phyloP scores from a whole-genome alignment of 2,113 vertebrate species.

The Arothron firmamentum region DNA sequence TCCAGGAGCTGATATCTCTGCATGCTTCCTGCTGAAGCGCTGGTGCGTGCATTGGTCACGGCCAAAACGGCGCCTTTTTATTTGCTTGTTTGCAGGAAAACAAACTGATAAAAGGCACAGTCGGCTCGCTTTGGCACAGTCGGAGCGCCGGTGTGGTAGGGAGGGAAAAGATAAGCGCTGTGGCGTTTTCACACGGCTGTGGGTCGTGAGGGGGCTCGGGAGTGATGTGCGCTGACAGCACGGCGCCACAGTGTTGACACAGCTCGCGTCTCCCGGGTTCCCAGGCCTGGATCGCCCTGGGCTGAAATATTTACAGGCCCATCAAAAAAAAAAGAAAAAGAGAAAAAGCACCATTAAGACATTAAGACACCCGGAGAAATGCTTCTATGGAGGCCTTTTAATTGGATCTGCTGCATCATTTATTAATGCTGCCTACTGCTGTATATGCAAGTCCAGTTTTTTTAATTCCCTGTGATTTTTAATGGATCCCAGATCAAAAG shows the following conservation, averaged over 20 bases:
- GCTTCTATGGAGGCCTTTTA: slow-evolving; percentile 64
- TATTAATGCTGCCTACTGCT: slow-evolving; percentile 67
- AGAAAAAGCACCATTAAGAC: slow-evolving; percentile 45
- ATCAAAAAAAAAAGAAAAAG: slow-evolving; percentile 43
- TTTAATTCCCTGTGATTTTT: slow-evolving; percentile 66
- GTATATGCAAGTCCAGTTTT: slow-evolving; percentile 64
- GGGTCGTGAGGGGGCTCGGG: slow-evolving; percentile 65
- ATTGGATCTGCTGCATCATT: slow-evolving; percentile 74
- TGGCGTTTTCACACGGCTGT: slow-evolving; percentile 64
- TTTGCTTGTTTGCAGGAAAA: not conserved
- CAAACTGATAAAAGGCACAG: slow-evolving; percentile 14
- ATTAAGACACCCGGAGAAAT: slow-evolving; percentile 63
- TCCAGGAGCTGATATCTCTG: slow-evolving; percentile 20
- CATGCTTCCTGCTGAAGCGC: slow-evolving; percentile 1
- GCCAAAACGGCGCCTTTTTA: not conserved
- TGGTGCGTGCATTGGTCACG: too few relatives aligned
- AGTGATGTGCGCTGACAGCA: slow-evolving; percentile 77
- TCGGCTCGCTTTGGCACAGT: slow-evolving; percentile 40
- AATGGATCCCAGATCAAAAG: slow-evolving; percentile 69
- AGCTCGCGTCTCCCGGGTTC: slow-evolving; percentile 72
- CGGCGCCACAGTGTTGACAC: slow-evolving; percentile 75
- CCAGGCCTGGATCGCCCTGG: slow-evolving; percentile 63
- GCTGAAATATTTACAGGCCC: slow-evolving; percentile 75
- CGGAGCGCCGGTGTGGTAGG: slow-evolving; percentile 48
- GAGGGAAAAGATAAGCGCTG: slow-evolving; percentile 57